These are phyloP conservation scores for Polietes domitor DNA, from an alignment of 2,888 invertebrate genomes.

Conservation along the genomic window DNA sequence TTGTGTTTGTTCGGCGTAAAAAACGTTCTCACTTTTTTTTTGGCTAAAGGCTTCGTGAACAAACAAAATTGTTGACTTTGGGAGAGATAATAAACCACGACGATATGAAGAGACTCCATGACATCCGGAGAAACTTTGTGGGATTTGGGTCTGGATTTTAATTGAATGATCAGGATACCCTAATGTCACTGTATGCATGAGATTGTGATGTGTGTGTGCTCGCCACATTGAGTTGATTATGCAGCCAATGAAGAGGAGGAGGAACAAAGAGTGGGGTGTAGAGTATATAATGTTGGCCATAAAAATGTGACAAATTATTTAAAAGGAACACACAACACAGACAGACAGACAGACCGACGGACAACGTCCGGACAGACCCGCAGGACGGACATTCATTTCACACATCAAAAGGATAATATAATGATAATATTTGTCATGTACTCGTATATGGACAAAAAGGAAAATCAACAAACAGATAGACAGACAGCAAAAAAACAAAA, in stretches of 20 bases:
- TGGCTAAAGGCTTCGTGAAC: no score
- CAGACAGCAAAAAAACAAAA: neutral
- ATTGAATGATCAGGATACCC: no score
- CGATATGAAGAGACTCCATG: no score
- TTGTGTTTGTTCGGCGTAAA: no score
- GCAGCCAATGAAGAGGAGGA: neutral
- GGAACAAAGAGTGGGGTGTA: neutral
- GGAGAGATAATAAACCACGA: no score
- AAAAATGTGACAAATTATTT: constrained; percentile 64
- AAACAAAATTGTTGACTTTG: no score
- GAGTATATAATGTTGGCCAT: constrained; percentile 41
- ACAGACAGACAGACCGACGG: constrained; percentile 27
- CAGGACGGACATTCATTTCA: constrained; percentile 4
- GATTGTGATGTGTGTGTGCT: neutral
- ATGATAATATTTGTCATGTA: constrained; percentile 20
- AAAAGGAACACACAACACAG: constrained; percentile 40
- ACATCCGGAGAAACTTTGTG: no score
- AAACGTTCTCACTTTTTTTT: no score
- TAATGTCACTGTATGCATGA: neutral
- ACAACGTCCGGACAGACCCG: neutral
- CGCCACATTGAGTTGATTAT: neutral
- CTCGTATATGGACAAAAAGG: no score
- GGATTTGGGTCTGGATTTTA: no score
- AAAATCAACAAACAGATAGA: no score
- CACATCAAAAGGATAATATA: constrained; percentile 21